These are phyloP conservation scores for Yponomeuta plumbellus DNA, from an alignment of 2,888 invertebrate genomes.

Conservation along the genomic window DNA sequence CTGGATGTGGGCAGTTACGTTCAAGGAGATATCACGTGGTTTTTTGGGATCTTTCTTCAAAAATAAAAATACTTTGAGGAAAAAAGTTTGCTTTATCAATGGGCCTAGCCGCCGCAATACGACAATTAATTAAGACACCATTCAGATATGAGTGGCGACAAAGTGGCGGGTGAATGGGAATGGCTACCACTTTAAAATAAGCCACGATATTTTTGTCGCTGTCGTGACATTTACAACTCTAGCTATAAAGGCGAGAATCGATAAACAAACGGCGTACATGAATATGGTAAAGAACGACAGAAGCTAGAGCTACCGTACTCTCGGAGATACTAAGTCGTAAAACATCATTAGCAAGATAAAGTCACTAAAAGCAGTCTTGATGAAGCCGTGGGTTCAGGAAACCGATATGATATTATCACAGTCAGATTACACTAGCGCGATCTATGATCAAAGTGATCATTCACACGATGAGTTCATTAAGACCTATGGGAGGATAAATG, in stretches of 20 bases:
- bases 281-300: constrained; percentile 14
- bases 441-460: constrained; percentile 19
- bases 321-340: constrained; percentile 51
- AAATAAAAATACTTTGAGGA: constrained; percentile 3
- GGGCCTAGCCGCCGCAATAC: constrained; percentile 55
- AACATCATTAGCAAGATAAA: constrained; percentile 75
- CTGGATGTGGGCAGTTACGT: background rate
- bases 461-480: constrained; percentile 14
- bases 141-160: constrained; percentile 61
- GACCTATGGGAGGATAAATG: background rate
- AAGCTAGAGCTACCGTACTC: constrained; percentile 56
- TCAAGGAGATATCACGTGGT: too few relatives aligned
- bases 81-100: constrained; percentile 13
- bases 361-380: constrained; percentile 56
- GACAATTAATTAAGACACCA: constrained; percentile 64
- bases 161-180: constrained; percentile 48
- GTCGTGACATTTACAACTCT: background rate
- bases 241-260: constrained; percentile 25
- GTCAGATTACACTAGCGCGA: constrained; percentile 24
- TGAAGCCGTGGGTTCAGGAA: constrained; percentile 51
- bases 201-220: background rate
- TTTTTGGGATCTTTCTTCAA: background rate
- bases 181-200: constrained; percentile 37
- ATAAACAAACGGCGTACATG: constrained; percentile 4
- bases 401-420: constrained; percentile 18